These are phyloP conservation scores for Chelonia mydas DNA, from an alignment of 2,797 vertebrate species.

Conservation along the genomic window DNA sequence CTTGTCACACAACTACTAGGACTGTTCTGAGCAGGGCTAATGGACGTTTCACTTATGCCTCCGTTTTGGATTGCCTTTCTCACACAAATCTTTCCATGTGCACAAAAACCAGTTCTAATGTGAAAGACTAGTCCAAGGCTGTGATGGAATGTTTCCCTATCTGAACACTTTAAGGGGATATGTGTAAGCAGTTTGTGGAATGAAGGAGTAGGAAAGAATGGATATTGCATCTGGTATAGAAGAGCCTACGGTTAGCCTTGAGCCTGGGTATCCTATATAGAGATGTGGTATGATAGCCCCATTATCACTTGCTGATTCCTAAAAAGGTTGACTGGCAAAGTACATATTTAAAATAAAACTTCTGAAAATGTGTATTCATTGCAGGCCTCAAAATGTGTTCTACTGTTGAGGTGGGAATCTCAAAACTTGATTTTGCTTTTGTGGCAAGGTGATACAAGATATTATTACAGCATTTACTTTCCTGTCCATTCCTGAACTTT, in stretches of 20 bases:
- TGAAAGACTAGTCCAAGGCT: background rate
- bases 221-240: background rate
- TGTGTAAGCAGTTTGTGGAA: background rate
- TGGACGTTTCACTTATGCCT: background rate
- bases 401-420: background rate
- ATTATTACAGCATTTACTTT: background rate
- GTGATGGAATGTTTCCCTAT: background rate
- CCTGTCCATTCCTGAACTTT: slow-evolving; percentile 18
- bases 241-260: background rate
- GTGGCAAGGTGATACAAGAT: slow-evolving; percentile 11
- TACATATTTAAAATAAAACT: background rate
- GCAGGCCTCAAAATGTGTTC: background rate
- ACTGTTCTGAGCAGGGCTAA: background rate
- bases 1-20: background rate
- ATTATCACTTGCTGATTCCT: background rate
- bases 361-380: background rate
- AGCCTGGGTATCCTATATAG: background rate
- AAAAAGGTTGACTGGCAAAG: background rate
- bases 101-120: accelerated
- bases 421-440: slow-evolving; percentile 49
- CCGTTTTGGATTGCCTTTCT: background rate
- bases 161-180: background rate
- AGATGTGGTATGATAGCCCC: background rate
- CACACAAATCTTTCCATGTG: accelerated
- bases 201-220: background rate